Evolutionary conservation across 2,888 invertebrate genomes (phyloP).

Genomic region (Xylota sylvarum): DNA sequence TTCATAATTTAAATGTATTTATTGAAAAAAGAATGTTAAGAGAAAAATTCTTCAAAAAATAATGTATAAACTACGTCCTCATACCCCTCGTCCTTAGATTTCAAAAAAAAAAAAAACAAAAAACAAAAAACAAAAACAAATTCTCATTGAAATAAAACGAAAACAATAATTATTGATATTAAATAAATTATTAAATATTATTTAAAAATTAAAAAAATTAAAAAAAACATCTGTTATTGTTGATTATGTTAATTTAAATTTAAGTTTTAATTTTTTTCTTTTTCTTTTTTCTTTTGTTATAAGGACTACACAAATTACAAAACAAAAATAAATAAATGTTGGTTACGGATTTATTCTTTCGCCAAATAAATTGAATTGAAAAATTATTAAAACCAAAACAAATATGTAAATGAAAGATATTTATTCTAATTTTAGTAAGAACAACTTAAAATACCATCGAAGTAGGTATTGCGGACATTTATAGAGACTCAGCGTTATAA

Average conservation of each 20-base stretch:
- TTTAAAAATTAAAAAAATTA: slow-evolving; percentile 28
- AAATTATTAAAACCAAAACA: slow-evolving; percentile 38
- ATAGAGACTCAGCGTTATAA: no score
- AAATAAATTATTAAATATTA: slow-evolving; percentile 53
- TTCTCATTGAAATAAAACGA: slow-evolving; percentile 73
- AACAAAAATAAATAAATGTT: slow-evolving; percentile 61
- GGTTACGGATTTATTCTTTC: slow-evolving; percentile 72
- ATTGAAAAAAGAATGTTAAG: slow-evolving; percentile 33
- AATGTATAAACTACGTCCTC: slow-evolving; percentile 52
- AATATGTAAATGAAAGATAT: not conserved
- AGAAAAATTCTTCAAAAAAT: slow-evolving; percentile 48
- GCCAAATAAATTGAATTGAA: slow-evolving; percentile 62
- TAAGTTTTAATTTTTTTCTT: slow-evolving; percentile 38
- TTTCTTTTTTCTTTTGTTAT: slow-evolving; percentile 43
- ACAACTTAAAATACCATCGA: no score
- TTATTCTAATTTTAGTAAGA: not conserved
- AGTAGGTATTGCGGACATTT: no score
- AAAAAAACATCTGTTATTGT: slow-evolving; percentile 68
- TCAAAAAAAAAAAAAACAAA: slow-evolving; percentile 65
- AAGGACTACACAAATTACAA: slow-evolving; percentile 51
- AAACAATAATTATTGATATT: slow-evolving; percentile 63
- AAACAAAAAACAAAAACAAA: slow-evolving; percentile 42
- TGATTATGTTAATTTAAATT: slow-evolving; percentile 64
- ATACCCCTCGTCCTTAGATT: slow-evolving; percentile 59
- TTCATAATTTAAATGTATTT: slow-evolving; percentile 65